Evolutionary conservation across 2,888 invertebrate species (phyloP).

Genomic region (Lasioglossum malachurum): DNA sequence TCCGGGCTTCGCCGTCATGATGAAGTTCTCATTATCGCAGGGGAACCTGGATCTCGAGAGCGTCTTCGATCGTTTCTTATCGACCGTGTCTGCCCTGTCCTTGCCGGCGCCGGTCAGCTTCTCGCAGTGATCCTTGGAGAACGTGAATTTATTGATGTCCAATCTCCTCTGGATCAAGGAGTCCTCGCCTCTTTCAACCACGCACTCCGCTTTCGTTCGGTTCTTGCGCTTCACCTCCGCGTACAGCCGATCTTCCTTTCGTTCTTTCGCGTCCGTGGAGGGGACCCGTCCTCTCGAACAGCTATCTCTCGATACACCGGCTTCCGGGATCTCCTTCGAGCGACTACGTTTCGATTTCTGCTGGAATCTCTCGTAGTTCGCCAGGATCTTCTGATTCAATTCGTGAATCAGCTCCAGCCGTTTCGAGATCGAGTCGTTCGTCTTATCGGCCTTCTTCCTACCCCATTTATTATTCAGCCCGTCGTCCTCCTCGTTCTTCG

Average conservation of each 20-base stretch:
- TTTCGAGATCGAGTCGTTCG: slow-evolving; percentile 81
- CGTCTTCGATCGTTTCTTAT: slow-evolving; percentile 31
- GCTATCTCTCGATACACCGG: background rate
- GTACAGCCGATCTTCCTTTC: slow-evolving; percentile 65
- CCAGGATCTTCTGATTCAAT: slow-evolving; percentile 81
- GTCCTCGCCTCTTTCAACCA: slow-evolving; percentile 28
- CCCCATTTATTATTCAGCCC: slow-evolving; percentile 73
- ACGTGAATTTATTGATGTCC: slow-evolving; percentile 64
- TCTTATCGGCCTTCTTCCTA: slow-evolving; percentile 77
- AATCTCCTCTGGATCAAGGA: slow-evolving; percentile 47
- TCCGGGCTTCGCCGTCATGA: slow-evolving; percentile 72
- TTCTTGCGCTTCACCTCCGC: slow-evolving; percentile 69
- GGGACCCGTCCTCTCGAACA: background rate
- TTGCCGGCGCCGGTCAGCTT: slow-evolving; percentile 46
- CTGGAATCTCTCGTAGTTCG: slow-evolving; percentile 81
- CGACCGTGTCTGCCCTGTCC: slow-evolving; percentile 26
- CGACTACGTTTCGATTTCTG: slow-evolving; percentile 76
- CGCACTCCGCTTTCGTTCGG: slow-evolving; percentile 38
- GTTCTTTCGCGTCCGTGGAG: slow-evolving; percentile 20
- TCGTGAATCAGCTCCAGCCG: slow-evolving; percentile 81
- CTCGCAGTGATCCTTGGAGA: slow-evolving; percentile 65
- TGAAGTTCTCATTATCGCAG: slow-evolving; percentile 76
- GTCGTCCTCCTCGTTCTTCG: slow-evolving; percentile 37
- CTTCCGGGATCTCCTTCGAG: slow-evolving; percentile 38
- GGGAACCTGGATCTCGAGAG: slow-evolving; percentile 30